These are phyloP conservation scores for Spodoptera litura DNA, from an alignment of 1,140 invertebrate species.

Conservation along the genomic window DNA sequence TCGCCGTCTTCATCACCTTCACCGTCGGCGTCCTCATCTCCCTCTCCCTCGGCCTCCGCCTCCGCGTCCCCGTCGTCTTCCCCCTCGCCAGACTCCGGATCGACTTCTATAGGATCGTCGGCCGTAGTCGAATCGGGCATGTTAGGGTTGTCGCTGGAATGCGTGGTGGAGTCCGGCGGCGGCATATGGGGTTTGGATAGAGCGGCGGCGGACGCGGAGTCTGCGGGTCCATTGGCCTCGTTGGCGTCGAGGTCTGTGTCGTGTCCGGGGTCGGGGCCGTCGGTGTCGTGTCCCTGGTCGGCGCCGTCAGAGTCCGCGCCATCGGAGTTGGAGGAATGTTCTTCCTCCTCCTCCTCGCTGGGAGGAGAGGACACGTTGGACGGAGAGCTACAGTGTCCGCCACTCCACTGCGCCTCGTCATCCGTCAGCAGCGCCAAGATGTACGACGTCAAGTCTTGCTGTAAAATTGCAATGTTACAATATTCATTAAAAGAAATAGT, in stretches of 20 bases:
- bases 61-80: background rate
- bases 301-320: background rate
- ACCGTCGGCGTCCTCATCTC: background rate
- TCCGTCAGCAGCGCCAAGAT: slow-evolving; percentile 75
- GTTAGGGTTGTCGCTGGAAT: background rate
- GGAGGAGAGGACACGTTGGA: background rate
- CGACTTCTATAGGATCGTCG: slow-evolving; percentile 5
- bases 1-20: too few relatives aligned
- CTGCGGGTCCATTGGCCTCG: background rate
- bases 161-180: background rate
- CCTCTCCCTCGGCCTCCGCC: background rate
- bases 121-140: slow-evolving; percentile 11
- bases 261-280: slow-evolving; percentile 1
- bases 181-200: background rate
- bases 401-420: slow-evolving; percentile 70
- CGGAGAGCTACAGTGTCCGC: slow-evolving; percentile 53
- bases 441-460: slow-evolving; percentile 79
- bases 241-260: slow-evolving; percentile 6
- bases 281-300: slow-evolving; percentile 5
- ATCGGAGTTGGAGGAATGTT: slow-evolving; percentile 4
- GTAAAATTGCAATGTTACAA: background rate
- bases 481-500: too few relatives aligned
- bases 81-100: background rate
- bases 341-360: too few relatives aligned
- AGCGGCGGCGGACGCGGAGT: background rate